Conservation (phyloP, 2,888 invertebrate genomes). For the Cataglyphis rosenhaueri region DNA sequence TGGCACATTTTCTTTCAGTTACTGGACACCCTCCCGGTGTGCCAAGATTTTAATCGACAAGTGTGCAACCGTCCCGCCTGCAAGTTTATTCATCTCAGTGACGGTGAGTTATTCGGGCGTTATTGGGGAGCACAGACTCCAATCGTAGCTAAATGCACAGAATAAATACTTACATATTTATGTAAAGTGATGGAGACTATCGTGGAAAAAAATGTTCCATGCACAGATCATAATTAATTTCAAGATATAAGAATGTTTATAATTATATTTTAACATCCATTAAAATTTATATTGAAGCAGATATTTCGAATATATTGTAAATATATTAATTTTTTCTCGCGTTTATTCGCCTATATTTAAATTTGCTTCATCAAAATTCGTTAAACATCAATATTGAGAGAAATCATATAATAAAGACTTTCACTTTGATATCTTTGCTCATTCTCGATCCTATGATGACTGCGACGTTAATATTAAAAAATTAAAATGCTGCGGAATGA, state of each 20-base stretch:
- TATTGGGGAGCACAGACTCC: neutral
- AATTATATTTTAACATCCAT: neutral
- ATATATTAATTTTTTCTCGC: neutral
- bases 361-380: neutral
- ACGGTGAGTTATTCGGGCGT: slow-evolving; percentile 89
- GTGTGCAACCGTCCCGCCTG: slow-evolving; percentile 98
- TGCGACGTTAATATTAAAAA: slow-evolving; percentile 1
- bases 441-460: neutral
- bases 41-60: slow-evolving; percentile 99
- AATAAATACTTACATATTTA: neutral
- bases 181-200: neutral
- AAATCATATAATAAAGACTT: neutral
- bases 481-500: neutral
- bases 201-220: slow-evolving; percentile 9
- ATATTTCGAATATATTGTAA: neutral
- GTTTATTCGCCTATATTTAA: neutral
- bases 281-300: slow-evolving; percentile 5
- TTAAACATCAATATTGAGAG: neutral
- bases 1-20: slow-evolving; percentile 91
- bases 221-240: neutral
- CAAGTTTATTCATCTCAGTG: slow-evolving; percentile 99
- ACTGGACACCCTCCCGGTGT: slow-evolving; percentile 99
- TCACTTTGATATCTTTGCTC: neutral
- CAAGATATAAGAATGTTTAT: neutral
- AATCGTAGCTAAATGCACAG: neutral